Conservation (phyloP, 1,140 invertebrate species). For the Thaumetopoea pityocampa region DNA sequence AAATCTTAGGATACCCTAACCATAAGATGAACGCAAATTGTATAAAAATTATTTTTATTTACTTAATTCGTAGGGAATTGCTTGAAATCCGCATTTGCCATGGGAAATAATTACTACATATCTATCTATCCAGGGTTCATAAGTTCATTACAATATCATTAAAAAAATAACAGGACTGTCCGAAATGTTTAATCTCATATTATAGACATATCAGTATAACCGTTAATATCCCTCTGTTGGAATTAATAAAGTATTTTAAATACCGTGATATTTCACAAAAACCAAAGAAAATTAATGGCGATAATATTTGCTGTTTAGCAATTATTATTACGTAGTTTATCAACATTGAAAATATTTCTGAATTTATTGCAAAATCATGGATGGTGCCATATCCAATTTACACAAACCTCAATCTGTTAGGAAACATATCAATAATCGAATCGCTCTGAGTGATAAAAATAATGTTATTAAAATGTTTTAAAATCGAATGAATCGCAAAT, state of each 20-base stretch:
- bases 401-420: conserved; percentile 5
- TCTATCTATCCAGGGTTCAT: conserved; percentile 67
- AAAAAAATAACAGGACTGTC: conserved; percentile 30
- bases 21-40: conserved; percentile 73
- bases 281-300: conserved; percentile 62
- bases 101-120: conserved; percentile 59
- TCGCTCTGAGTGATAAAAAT: conserved; percentile 42
- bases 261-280: conserved; percentile 70
- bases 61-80: conserved; percentile 67
- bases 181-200: conserved; percentile 12
- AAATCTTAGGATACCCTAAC: conserved; percentile 61
- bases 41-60: conserved; percentile 70
- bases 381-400: conserved; percentile 56
- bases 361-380: conserved; percentile 34
- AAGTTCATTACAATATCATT: conserved; percentile 26
- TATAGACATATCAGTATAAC: conserved; percentile 68
- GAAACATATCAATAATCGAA: conserved; percentile 39
- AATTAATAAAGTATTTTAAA: conserved; percentile 52
- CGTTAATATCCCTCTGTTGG: conserved; percentile 39
- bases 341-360: conserved; percentile 34
- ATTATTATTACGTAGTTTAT: conserved; percentile 50
- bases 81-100: conserved; percentile 52
- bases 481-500: conserved; percentile 6
- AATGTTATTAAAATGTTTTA: conserved; percentile 16
- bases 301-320: conserved; percentile 52